Conservation (phyloP, 2,888 invertebrate species). For the Quadroppia sp. region DNA sequence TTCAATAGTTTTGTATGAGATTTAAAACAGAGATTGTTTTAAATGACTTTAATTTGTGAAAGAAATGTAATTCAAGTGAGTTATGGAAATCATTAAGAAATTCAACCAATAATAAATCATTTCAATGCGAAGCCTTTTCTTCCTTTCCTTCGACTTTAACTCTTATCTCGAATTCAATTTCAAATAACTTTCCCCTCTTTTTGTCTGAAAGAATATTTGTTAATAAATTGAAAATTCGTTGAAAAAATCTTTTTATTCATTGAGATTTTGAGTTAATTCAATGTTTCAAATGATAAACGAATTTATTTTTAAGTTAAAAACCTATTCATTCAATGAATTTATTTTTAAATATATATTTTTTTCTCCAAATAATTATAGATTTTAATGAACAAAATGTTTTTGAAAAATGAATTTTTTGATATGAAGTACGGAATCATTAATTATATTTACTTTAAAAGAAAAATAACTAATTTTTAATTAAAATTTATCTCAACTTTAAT, state of each 20-base stretch:
- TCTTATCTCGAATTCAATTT: constrained; percentile 16
- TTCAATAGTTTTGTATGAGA: constrained; percentile 11
- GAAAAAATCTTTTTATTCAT: not conserved
- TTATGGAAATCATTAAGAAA: constrained; percentile 30
- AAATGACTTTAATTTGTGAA: constrained; percentile 9
- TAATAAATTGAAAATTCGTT: constrained; percentile 4
- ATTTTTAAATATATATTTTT: not conserved
- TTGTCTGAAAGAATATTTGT: constrained; percentile 11
- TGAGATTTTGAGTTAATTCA: not conserved
- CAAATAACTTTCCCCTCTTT: constrained; percentile 3
- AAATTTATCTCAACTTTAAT: not conserved
- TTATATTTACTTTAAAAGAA: not conserved
- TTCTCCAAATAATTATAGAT: not conserved
- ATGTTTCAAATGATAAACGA: constrained; percentile 1
- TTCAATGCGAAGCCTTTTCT: not conserved
- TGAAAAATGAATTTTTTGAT: constrained; percentile 4
- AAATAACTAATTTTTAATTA: not conserved
- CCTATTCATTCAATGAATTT: not conserved
- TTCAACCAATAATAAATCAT: constrained; percentile 23
- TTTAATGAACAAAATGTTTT: not conserved
- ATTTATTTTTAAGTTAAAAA: not conserved
- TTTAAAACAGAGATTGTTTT: constrained; percentile 15
- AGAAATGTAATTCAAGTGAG: constrained; percentile 17
- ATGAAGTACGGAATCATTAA: constrained; percentile 4
- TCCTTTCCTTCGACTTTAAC: not conserved